A percentile compares a stretch with the other conserved stretches of the same genome.
Conservation (phyloP, 2,113 vertebrate species). For the Centropus unirufus region DNA sequence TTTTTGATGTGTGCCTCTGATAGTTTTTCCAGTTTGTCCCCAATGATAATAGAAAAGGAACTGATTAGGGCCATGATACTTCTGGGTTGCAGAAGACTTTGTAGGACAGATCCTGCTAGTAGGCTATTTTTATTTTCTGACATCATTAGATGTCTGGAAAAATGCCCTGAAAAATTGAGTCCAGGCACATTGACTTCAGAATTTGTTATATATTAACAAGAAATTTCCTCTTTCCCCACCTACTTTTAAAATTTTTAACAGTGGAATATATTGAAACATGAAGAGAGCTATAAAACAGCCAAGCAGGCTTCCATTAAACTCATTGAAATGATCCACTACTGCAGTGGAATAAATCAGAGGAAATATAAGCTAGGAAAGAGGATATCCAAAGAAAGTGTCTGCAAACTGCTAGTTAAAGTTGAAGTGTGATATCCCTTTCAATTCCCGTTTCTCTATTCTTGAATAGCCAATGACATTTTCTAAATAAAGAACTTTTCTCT, state of each 20-base stretch:
- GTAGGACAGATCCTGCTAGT: not conserved
- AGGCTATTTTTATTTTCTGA: slow-evolving; percentile 65
- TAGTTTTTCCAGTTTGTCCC: not conserved
- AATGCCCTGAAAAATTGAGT: slow-evolving; percentile 53
- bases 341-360: slow-evolving; percentile 9
- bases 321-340: slow-evolving; percentile 15
- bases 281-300: slow-evolving; percentile 9
- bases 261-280: slow-evolving; percentile 60
- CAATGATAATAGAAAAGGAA: not conserved
- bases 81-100: not conserved
- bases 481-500: not conserved
- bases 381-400: slow-evolving; percentile 19
- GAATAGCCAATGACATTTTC: not conserved
- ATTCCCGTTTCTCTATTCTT: not conserved
- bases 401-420: not conserved
- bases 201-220: slow-evolving; percentile 58
- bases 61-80: not conserved
- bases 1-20: not conserved
- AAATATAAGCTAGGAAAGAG: slow-evolving; percentile 29
- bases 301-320: slow-evolving; percentile 38
- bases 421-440: slow-evolving; percentile 7
- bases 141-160: slow-evolving; percentile 45
- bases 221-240: slow-evolving; percentile 66
- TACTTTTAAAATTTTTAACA: slow-evolving; percentile 65
- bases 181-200: slow-evolving; percentile 41